Conservation (phyloP, 2,113 vertebrate genomes). For the Lathamus discolor region DNA sequence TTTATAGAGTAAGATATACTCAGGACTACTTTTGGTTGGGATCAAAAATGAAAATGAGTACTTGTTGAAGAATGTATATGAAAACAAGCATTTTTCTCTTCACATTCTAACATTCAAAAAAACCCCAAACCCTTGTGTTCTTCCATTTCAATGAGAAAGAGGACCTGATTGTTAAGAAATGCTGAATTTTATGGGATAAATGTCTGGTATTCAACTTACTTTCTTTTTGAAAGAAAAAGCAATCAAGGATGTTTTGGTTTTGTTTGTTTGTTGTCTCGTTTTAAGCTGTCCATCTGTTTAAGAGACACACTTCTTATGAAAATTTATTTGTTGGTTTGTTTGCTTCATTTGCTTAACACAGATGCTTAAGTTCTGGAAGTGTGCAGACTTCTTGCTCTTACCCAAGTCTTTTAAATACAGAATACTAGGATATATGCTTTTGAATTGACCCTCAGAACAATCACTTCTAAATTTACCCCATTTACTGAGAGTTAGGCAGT, state of each 20-base stretch:
- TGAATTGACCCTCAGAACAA: background rate
- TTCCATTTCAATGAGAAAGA: background rate
- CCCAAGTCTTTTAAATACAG: background rate
- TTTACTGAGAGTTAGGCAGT: background rate
- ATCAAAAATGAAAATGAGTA: background rate
- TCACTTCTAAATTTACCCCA: background rate
- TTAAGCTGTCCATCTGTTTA: background rate
- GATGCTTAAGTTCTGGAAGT: background rate
- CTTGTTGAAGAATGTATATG: background rate
- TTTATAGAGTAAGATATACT: background rate
- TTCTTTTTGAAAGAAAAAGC: background rate
- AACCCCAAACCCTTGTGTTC: accelerated
- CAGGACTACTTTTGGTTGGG: background rate
- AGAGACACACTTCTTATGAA: background rate
- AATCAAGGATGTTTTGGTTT: background rate
- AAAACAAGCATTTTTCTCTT: background rate
- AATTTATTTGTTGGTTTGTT: background rate
- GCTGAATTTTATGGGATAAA: background rate
- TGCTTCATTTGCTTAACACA: background rate
- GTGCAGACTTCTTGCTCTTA: background rate
- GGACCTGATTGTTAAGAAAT: background rate
- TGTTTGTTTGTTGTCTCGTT: background rate
- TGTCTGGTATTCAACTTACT: background rate
- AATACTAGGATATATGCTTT: background rate
- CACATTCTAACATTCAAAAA: background rate